A percentile compares a stretch with the other conserved stretches of the same genome.
phyloP scores from a whole-genome alignment of 2,113 vertebrate species.

The Siniperca chuatsi region DNA sequence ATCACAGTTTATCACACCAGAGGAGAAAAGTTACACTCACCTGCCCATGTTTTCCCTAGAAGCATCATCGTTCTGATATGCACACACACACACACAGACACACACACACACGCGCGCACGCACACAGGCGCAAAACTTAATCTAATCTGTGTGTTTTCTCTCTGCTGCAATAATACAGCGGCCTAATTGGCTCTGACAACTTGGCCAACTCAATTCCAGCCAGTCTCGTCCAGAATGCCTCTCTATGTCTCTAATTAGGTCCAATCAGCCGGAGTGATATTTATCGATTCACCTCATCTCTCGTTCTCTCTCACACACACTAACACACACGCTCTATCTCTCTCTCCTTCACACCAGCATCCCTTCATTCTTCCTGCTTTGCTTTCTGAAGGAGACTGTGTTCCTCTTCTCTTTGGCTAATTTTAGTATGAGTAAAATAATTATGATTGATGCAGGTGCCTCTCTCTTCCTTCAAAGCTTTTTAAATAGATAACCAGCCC shows the following conservation, averaged over 20 bases:
- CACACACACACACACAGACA: slow-evolving; percentile 27
- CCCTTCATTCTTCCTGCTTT: slow-evolving; percentile 18
- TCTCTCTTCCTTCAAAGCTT: slow-evolving; percentile 74
- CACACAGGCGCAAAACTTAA: slow-evolving; percentile 53
- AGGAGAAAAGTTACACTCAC: slow-evolving; percentile 58
- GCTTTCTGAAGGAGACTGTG: slow-evolving; percentile 75
- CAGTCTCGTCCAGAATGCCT: slow-evolving; percentile 75
- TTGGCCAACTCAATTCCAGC: slow-evolving; percentile 78
- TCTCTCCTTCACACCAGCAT: slow-evolving; percentile 33
- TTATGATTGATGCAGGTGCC: slow-evolving; percentile 84
- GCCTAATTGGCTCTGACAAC: slow-evolving; percentile 84
- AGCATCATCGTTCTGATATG: slow-evolving; percentile 36
- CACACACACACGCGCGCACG: slow-evolving; percentile 26
- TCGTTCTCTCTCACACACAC: slow-evolving; percentile 25
- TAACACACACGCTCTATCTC: neutral
- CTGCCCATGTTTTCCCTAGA: slow-evolving; percentile 55
- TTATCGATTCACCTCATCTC: slow-evolving; percentile 81
- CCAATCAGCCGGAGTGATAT: slow-evolving; percentile 85
- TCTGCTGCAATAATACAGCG: slow-evolving; percentile 75
- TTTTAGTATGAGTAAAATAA: slow-evolving; percentile 82
- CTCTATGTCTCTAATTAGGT: slow-evolving; percentile 83
- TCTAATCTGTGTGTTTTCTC: slow-evolving; percentile 79
- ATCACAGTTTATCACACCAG: slow-evolving; percentile 65
- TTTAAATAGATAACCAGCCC: slow-evolving; percentile 65
- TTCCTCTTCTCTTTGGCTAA: slow-evolving; percentile 65